Conservation (phyloP, 2,797 vertebrate genomes). For the Huso huso region DNA sequence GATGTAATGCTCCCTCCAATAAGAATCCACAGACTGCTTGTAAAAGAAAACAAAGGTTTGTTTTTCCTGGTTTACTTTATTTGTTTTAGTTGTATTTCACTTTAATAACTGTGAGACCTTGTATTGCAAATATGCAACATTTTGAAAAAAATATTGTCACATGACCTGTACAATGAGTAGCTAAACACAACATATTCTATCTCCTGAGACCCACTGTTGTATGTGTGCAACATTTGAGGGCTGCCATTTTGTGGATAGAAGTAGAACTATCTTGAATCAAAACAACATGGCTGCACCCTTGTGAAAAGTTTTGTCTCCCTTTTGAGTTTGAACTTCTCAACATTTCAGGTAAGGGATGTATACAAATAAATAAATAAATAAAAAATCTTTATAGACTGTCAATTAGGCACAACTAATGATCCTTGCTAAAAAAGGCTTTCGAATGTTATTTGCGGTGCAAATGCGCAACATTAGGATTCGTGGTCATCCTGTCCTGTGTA, state of each 20-base stretch:
- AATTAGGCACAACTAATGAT: background rate
- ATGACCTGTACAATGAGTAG: background rate
- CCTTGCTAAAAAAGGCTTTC: background rate
- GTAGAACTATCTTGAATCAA: background rate
- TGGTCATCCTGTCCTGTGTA: too few species aligned
- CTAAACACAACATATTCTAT: too few species aligned
- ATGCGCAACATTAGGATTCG: too few species aligned
- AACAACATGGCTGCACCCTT: background rate
- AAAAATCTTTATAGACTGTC: background rate
- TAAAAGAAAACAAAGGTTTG: constrained; percentile 4
- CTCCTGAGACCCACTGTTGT: background rate
- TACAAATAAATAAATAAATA: background rate
- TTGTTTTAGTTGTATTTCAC: too few species aligned
- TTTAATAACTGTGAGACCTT: background rate
- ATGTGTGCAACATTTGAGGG: background rate
- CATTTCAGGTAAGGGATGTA: background rate
- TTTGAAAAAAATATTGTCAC: background rate
- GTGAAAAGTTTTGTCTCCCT: background rate
- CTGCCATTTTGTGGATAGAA: background rate
- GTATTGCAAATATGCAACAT: background rate
- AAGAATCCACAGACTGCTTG: constrained; percentile 36
- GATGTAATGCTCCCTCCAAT: constrained; percentile 37
- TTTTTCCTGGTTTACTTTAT: too few species aligned
- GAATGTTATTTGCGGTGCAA: too few species aligned
- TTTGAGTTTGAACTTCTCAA: background rate